These are phyloP conservation scores for Mustela lutreola DNA, from an alignment of 2,113 vertebrate genomes.

Conservation along the genomic window DNA sequence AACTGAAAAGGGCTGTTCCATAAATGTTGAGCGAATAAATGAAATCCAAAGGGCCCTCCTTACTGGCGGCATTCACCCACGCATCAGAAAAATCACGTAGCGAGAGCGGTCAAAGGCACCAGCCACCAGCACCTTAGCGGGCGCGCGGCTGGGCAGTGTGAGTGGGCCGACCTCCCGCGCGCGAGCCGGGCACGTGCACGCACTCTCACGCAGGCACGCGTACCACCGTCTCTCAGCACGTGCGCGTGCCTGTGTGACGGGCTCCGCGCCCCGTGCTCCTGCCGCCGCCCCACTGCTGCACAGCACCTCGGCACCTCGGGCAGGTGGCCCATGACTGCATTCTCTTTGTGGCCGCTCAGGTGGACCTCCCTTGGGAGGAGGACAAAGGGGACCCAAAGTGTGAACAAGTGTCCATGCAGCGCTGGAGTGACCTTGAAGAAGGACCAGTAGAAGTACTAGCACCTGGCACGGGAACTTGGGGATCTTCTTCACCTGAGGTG, in stretches of 20 bases:
- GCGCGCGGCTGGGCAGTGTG: too few species aligned
- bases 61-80: conserved; percentile 81
- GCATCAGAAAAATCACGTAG: accelerated
- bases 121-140: accelerated
- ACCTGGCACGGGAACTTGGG: conserved; percentile 95
- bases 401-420: conserved; percentile 96
- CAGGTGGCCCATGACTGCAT: conserved; percentile 96
- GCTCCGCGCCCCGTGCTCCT: conserved; percentile 91
- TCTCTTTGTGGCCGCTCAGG: conserved; percentile 97
- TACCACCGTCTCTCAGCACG: not conserved
- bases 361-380: conserved; percentile 96
- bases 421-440: conserved; percentile 97
- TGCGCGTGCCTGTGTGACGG: not conserved
- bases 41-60: conserved; percentile 77
- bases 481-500: conserved; percentile 97
- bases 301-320: conserved; percentile 94
- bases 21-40: conserved; percentile 54
- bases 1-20: conserved; percentile 47
- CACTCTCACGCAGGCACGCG: not conserved
- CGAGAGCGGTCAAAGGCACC: too few species aligned
- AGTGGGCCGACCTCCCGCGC: not conserved
- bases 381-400: conserved; percentile 96
- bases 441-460: conserved; percentile 96
- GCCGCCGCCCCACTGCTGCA: conserved; percentile 86
- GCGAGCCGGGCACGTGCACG: not conserved